Evolutionary conservation across 2,113 vertebrate species (phyloP).

Genomic region (Antidorcas marsupialis): DNA sequence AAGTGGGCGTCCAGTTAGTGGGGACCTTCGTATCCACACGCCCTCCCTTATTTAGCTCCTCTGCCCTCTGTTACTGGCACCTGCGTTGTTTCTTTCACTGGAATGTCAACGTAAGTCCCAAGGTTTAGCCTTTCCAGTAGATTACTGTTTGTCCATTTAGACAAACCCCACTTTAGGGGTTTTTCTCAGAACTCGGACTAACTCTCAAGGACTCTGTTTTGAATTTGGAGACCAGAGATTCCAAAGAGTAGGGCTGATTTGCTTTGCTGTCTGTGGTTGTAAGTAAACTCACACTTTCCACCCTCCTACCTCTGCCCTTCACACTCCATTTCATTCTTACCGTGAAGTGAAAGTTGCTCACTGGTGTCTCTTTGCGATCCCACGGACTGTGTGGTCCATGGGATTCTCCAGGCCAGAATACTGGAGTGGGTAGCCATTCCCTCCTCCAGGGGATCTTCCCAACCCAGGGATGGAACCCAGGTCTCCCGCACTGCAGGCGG

Average conservation of each 20-base stretch:
- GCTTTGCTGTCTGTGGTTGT: background rate
- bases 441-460: background rate
- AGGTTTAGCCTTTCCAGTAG: background rate
- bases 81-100: background rate
- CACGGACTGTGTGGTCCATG: background rate
- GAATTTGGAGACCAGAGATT: background rate
- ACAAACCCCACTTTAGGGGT: fast-evolving
- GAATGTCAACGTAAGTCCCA: background rate
- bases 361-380: background rate
- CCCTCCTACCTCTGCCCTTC: background rate
- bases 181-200: background rate
- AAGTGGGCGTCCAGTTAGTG: background rate
- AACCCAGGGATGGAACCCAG: background rate
- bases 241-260: background rate
- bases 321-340: background rate
- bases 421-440: background rate
- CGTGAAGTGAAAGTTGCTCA: background rate
- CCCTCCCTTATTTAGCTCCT: background rate
- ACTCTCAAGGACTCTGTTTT: background rate
- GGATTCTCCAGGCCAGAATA: background rate
- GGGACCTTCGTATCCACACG: fast-evolving
- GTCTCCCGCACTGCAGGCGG: background rate
- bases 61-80: background rate
- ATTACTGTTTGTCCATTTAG: background rate
- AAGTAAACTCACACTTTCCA: no score